Evolutionary conservation across 2,113 vertebrate genomes (phyloP).

Genomic region (Neolamprologus sp.): DNA sequence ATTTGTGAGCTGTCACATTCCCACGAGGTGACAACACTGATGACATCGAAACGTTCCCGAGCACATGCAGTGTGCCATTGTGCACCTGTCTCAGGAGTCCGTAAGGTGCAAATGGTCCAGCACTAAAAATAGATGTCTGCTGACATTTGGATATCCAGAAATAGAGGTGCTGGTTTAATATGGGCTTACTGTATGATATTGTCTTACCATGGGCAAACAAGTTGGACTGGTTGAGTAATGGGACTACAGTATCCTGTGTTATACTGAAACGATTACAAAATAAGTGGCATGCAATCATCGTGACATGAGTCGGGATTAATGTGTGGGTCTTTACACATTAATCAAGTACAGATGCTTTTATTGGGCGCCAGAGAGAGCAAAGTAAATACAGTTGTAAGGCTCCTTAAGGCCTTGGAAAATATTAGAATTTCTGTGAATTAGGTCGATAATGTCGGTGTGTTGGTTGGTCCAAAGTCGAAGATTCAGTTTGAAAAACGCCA

Average conservation of each 20-base stretch:
- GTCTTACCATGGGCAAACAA: constrained; percentile 34
- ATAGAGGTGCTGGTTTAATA: constrained; percentile 50
- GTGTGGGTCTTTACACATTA: not conserved
- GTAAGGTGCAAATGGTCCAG: constrained; percentile 18
- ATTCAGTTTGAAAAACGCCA: not conserved
- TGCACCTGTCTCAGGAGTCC: constrained; percentile 52
- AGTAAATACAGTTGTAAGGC: not conserved
- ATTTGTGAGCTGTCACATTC: constrained; percentile 39
- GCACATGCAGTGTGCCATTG: not conserved
- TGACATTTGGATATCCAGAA: constrained; percentile 55
- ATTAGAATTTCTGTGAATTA: not conserved
- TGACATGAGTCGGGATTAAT: not conserved
- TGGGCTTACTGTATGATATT: constrained; percentile 26
- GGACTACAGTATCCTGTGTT: constrained; percentile 9
- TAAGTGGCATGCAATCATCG: not conserved
- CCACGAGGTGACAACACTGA: constrained; percentile 4
- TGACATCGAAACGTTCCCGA: constrained; percentile 6
- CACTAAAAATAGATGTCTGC: constrained; percentile 50
- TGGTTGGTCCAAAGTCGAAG: not conserved
- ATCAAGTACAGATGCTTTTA: not conserved
- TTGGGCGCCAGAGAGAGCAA: not conserved
- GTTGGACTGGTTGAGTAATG: not conserved
- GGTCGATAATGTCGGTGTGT: accelerated
- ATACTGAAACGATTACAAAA: not conserved
- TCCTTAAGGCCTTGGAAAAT: not conserved